A percentile compares a stretch with the other conserved stretches of the same genome.
Evolutionary conservation across 2,797 vertebrate species (phyloP).

Genomic region (Microchirus variegatus): DNA sequence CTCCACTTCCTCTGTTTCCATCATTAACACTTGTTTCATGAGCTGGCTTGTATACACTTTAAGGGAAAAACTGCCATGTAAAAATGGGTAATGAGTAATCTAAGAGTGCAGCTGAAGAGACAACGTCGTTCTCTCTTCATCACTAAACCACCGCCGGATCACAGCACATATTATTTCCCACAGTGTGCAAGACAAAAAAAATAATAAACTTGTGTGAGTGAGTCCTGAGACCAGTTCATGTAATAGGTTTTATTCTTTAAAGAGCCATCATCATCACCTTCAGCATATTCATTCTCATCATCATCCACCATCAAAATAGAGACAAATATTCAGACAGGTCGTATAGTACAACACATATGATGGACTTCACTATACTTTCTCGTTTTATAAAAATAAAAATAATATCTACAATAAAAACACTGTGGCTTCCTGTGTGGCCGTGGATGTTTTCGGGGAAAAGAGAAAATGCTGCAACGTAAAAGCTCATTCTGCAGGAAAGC

Average conservation of each 20-base stretch:
- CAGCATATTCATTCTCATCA: not conserved
- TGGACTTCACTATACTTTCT: constrained; percentile 34
- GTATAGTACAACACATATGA: constrained; percentile 49
- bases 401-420: constrained; percentile 43
- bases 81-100: too few relatives aligned
- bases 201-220: too few relatives aligned
- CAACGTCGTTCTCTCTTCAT: not conserved
- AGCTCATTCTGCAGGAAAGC: constrained; percentile 46
- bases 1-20: constrained; percentile 18
- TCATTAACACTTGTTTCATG: constrained; percentile 13
- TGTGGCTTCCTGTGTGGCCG: constrained; percentile 15
- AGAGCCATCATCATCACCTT: constrained; percentile 24
- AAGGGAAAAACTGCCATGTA: not conserved
- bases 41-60: constrained; percentile 1
- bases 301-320: constrained; percentile 27
- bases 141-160: constrained; percentile 1
- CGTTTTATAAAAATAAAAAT: constrained; percentile 59
- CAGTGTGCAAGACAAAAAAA: too few relatives aligned
- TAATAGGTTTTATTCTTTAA: constrained; percentile 62
- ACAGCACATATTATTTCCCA: not conserved
- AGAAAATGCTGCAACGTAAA: constrained; percentile 38
- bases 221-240: constrained; percentile 48
- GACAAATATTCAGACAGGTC: constrained; percentile 53
- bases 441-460: constrained; percentile 18
- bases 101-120: constrained; percentile 1